Base-by-base conservation (phyloP, 1,140 invertebrate genomes). In the Paralvinella palmiformis region DNA sequence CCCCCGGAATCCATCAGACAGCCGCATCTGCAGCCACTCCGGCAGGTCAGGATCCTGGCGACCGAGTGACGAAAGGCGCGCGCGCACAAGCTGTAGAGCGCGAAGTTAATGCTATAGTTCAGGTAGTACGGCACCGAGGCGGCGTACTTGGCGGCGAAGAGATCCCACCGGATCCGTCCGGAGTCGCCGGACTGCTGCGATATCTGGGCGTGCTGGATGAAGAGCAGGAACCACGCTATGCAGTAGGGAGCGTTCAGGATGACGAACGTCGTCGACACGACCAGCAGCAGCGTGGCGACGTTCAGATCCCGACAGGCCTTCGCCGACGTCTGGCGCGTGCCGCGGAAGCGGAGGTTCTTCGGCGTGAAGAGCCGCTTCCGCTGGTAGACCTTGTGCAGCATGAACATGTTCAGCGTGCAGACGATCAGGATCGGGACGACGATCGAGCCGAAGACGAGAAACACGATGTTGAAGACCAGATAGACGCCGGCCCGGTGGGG, bases 261-360 rank as follows among this genome's bases (percentile, higher is more conserved):
- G 55, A 57, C 55, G 55, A 57, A 57, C 24, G 55, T 57, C 13
- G 55, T 57, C 27, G 55, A 57, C 27, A 57, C 55, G 5, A 32
- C 24, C 24, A 57, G 55, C 4, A 57, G 55, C 17, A 35, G 20
- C 4, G 55, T 57, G 17, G 55, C 31, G 20, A 57, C 32, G 55
- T 41, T 41, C 10, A 13, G n/a, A n/a, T 57, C 55, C 15, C 55
- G 4, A 15, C 20, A 32, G 10, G 55, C 17, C n/a, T 41, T 41
- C 7, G 15, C 7, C 50, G 50, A 15, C 4, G 4, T 6, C 4
- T 31, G 4, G 32, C 20, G 10, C 10, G 37, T 41, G 10, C 37
- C 37, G 10, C n/a, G 10, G n/a, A 41, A 41, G 10, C 37, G 10
- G 10, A n/a, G 10, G 37, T 41, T 41, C n/a, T 31, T 57, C 17